Percentiles rank a stretch among this genome's conserved stretches.
Evolutionary conservation across 2,797 vertebrate species (phyloP).

Genomic region (Selene dorsalis): DNA sequence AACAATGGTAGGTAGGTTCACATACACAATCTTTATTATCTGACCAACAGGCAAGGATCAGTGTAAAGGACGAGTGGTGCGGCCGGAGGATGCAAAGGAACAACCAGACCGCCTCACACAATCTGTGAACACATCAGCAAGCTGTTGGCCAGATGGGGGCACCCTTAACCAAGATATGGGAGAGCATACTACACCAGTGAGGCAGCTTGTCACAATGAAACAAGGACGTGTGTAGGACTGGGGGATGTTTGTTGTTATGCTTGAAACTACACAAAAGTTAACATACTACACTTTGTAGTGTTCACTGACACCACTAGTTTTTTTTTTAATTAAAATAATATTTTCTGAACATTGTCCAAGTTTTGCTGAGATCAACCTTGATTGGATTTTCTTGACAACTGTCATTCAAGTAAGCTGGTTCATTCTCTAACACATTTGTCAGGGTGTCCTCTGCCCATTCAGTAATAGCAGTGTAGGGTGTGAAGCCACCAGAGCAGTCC

Average conservation of each 20-base stretch:
- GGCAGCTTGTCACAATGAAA: conserved; percentile 35
- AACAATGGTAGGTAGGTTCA: conserved; percentile 62
- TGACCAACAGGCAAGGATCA: conserved; percentile 24
- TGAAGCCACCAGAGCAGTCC: conserved; percentile 15
- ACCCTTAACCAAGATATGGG: conserved; percentile 86
- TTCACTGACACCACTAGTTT: neutral
- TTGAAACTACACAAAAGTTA: conserved; percentile 35
- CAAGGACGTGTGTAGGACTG: conserved; percentile 22
- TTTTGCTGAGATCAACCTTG: neutral
- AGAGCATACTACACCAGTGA: conserved; percentile 25
- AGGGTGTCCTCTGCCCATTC: conserved; percentile 19
- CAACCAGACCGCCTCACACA: conserved; percentile 30
- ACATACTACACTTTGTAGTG: neutral
- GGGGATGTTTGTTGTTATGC: conserved; percentile 12
- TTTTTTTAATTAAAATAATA: neutral
- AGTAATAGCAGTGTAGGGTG: conserved; percentile 7
- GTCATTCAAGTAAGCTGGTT: neutral
- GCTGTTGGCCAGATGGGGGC: conserved; percentile 86
- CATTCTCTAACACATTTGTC: neutral
- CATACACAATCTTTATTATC: conserved; percentile 11
- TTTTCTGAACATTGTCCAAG: neutral
- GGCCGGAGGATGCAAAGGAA: conserved; percentile 50
- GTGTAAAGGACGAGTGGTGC: conserved; percentile 30
- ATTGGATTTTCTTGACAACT: neutral
- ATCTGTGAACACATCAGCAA: conserved; percentile 34